Base-by-base conservation (phyloP, 2,888 invertebrate species). In the Cryptocheilus praepositus region DNA sequence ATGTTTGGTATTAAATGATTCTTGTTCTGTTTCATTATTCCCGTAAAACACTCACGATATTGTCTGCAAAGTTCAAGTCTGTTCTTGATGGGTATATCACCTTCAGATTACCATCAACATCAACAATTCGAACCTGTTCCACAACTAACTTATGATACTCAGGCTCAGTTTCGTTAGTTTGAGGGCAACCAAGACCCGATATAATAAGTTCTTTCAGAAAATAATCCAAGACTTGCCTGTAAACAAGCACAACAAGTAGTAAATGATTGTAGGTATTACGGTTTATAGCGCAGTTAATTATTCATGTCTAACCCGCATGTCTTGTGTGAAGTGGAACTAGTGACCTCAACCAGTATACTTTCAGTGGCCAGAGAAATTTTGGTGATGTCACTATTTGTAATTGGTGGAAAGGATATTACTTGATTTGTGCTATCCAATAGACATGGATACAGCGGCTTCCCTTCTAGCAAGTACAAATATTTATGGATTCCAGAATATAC, bases 371-470 rank as follows among this genome's bases (percentile, higher is more conserved):
- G 81, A 0, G 93, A 92, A 90, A 95, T 94, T 94, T 96, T 96
- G 0, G 95, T 94, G 71, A 91, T 89, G 61, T 96, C 95, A 65
- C 94, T 93, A 89, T 96, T 96, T 19, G 96, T 96, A 78, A 96
- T 94, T 0, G 96, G 96, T 13, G 96, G 96, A 84, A 96, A 94
- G 49, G 96, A 96, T 80, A 96, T 93, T 1, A 95, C 94, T 70
- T 90, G 91, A 0, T 91, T 91, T 13, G 90, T 89, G 4, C 91
- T 89, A 83, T 95, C 94, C 73, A 92, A 81, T 49, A 96, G 86
- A 81, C 94, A 95, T 0, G 96, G 94, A 86, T 94, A 96, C 46
- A 92, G 86, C 0, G 92, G 89, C 85, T 95, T 94, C 46, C 94
- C 94, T 86, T 95, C 94, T 70, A 96, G 88, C 21, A 96, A 87